phyloP scores from a whole-genome alignment of 1,140 invertebrate species.

The Heliothis subflexa region DNA sequence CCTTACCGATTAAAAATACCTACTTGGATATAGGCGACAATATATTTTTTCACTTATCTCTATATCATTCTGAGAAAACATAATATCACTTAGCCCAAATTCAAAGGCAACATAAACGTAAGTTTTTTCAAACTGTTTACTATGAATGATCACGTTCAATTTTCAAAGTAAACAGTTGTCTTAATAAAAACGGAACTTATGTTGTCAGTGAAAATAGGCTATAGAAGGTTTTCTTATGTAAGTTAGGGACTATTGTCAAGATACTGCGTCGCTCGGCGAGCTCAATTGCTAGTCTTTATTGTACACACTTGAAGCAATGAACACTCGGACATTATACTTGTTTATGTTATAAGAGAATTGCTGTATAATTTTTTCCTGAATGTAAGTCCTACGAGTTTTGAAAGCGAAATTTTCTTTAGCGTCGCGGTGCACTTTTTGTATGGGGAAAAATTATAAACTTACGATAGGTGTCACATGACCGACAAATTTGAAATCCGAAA shows the following conservation, averaged over 20 bases:
- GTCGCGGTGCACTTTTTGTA: too few relatives aligned
- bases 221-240: neutral
- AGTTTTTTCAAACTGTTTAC: too few relatives aligned
- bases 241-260: slow-evolving; percentile 12
- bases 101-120: too few relatives aligned
- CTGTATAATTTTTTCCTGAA: neutral
- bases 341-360: slow-evolving; percentile 9
- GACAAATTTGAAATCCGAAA: too few relatives aligned
- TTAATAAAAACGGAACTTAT: too few relatives aligned
- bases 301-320: slow-evolving; percentile 42
- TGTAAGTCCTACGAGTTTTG: neutral
- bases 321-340: slow-evolving; percentile 15
- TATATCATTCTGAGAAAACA: neutral
- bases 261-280: slow-evolving; percentile 10
- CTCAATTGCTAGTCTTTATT: slow-evolving; percentile 37
- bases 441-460: too few relatives aligned
- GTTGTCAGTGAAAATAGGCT: too few relatives aligned
- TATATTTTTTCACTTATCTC: neutral
- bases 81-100: neutral
- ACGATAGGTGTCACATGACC: too few relatives aligned
- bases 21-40: neutral
- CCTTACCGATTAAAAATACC: neutral
- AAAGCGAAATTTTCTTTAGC: too few relatives aligned
- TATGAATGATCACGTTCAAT: too few relatives aligned
- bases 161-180: too few relatives aligned